These are phyloP conservation scores for Poeciliopsis retropinna DNA, from an alignment of 2,113 vertebrate species.

Conservation along the genomic window DNA sequence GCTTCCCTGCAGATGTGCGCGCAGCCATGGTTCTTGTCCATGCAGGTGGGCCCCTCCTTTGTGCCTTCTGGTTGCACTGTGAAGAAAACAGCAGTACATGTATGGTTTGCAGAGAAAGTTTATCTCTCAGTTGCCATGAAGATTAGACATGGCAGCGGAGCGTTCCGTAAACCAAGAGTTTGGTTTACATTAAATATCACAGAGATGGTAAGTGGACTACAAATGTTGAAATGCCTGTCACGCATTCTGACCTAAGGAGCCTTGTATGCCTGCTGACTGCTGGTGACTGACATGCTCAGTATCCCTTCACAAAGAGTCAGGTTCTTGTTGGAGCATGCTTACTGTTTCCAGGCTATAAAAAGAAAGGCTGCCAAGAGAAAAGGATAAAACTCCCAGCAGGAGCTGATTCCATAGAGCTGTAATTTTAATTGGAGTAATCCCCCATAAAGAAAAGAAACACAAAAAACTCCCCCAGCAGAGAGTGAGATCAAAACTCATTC, in stretches of 20 bases:
- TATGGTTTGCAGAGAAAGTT: neutral
- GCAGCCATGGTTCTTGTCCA: constrained; percentile 99
- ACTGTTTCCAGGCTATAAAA: constrained; percentile 56
- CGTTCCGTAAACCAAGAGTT: constrained; percentile 17
- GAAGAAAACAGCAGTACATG: constrained; percentile 41
- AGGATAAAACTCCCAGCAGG: constrained; percentile 70
- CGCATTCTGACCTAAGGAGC: constrained; percentile 37
- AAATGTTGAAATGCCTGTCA: constrained; percentile 39
- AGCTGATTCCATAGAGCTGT: constrained; percentile 69
- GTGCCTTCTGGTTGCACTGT: constrained; percentile 84
- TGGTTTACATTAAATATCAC: constrained; percentile 18
- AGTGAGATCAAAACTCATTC: constrained; percentile 40
- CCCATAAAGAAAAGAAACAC: constrained; percentile 58
- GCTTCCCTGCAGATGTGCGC: constrained; percentile 97
- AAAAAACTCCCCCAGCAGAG: constrained; percentile 37
- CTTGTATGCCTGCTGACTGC: constrained; percentile 40
- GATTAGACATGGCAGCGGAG: constrained; percentile 18
- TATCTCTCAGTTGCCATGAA: constrained; percentile 13
- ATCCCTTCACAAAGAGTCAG: constrained; percentile 41
- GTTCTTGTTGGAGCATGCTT: constrained; percentile 67
- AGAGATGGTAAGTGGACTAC: constrained; percentile 18
- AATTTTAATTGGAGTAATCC: constrained; percentile 78
- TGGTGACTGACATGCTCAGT: constrained; percentile 68
- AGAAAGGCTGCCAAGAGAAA: constrained; percentile 53
- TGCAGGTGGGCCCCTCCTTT: constrained; percentile 96